Percentiles rank a stretch among this genome's conserved stretches.
Conservation (phyloP, 2,113 vertebrate genomes). For the Tursiops truncatus region DNA sequence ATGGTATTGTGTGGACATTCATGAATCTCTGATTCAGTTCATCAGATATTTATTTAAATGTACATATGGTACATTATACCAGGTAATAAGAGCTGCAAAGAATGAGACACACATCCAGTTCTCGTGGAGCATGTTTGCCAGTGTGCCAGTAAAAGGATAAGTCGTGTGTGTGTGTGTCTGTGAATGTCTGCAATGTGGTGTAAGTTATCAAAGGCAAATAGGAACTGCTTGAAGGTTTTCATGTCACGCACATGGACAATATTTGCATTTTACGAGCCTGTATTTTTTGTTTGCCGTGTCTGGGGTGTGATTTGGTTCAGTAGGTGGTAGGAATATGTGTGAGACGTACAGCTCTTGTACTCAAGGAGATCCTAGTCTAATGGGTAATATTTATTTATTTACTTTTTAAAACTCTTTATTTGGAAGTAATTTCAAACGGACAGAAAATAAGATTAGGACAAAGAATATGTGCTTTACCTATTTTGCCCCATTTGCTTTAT, state of each 20-base stretch:
- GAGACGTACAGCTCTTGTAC: accelerated
- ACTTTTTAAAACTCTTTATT: neutral
- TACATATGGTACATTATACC: accelerated
- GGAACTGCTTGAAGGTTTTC: neutral
- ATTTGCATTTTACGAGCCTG: neutral
- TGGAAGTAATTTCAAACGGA: neutral
- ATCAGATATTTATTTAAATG: neutral
- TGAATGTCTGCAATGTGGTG: accelerated
- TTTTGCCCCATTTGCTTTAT: neutral
- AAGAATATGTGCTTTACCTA: neutral
- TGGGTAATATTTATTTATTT: neutral
- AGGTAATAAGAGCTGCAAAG: neutral
- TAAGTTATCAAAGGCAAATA: neutral
- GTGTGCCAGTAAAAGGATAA: neutral
- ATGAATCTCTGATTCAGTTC: neutral
- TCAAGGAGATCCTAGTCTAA: neutral
- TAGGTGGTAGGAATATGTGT: no score
- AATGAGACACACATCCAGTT: neutral
- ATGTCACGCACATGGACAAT: neutral
- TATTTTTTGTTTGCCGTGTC: neutral
- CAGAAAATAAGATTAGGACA: neutral
- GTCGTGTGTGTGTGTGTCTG: accelerated
- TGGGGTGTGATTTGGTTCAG: neutral
- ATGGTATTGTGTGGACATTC: neutral
- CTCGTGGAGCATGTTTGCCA: no score